Evolutionary conservation across 2,113 vertebrate species (phyloP).

Genomic region (Eclectus roratus): DNA sequence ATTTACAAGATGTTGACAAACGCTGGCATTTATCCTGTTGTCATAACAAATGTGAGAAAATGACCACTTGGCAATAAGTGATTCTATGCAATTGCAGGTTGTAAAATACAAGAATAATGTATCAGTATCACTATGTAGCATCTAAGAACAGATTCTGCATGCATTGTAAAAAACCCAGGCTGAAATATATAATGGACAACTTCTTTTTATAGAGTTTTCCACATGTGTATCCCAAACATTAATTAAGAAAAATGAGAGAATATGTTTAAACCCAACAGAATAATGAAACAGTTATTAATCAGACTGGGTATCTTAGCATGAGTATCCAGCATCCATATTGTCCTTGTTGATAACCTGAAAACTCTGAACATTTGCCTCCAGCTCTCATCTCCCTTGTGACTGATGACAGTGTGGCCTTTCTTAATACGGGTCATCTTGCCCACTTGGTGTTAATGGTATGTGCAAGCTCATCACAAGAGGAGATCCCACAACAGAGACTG

Average conservation of each 20-base stretch:
- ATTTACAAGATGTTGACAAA: slow-evolving; percentile 85
- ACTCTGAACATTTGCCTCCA: not conserved
- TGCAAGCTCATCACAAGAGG: not conserved
- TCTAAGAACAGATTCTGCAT: slow-evolving; percentile 2
- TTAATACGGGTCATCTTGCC: not conserved
- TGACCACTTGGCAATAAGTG: slow-evolving; percentile 79
- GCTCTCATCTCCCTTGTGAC: not conserved
- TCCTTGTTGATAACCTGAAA: not conserved
- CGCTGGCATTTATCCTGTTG: slow-evolving; percentile 81
- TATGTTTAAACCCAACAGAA: not conserved
- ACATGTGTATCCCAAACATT: not conserved
- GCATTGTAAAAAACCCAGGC: slow-evolving; percentile 20
- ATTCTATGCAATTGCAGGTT: slow-evolving; percentile 55
- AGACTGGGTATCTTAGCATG: not conserved
- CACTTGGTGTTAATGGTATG: not conserved
- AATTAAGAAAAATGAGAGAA: slow-evolving; percentile 17
- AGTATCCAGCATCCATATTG: not conserved
- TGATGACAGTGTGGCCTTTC: not conserved
- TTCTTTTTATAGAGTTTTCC: not conserved
- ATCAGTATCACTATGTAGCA: not conserved
- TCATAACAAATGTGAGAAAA: slow-evolving; percentile 83
- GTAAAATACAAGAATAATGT: slow-evolving; percentile 27
- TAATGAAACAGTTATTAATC: not conserved
- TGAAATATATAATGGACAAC: not conserved
- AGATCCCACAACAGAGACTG: not conserved